phyloP scores from a whole-genome alignment of 2,888 invertebrate species.

The Spilosoma lubricipeda region DNA sequence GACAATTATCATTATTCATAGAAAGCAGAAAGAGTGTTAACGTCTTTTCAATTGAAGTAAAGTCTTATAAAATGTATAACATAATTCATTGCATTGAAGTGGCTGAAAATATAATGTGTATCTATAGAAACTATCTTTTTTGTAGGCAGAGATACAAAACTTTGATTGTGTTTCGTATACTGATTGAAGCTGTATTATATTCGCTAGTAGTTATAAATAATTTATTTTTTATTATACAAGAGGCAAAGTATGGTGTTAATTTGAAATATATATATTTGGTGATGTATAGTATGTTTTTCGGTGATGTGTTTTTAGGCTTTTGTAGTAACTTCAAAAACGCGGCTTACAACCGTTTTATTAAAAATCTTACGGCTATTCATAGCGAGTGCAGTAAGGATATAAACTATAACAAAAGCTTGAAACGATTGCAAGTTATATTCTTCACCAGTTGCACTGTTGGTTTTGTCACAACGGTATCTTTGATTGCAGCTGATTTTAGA shows the following conservation, averaged over 20 bases:
- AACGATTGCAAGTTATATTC: not conserved
- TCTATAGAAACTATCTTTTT: not conserved
- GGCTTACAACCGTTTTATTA: not conserved
- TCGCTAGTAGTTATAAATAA: not conserved
- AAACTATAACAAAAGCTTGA: not conserved
- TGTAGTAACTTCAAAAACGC: not conserved
- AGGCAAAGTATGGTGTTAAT: not conserved
- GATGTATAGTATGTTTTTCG: not conserved
- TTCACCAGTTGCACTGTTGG: not conserved
- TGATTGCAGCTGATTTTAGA: not conserved
- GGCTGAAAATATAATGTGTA: conserved; percentile 2
- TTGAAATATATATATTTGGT: not conserved
- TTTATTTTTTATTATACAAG: not conserved
- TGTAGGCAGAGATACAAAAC: not conserved
- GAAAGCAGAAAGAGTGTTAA: not conserved
- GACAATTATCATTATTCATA: not conserved
- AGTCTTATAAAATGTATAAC: not conserved
- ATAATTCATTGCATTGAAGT: not conserved
- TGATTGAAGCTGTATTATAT: not conserved
- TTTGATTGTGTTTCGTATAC: not conserved
- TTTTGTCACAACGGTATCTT: not conserved
- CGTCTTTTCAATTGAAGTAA: not conserved
- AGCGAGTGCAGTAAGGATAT: not conserved
- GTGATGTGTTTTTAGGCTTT: not conserved
- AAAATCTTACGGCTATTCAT: not conserved